Conservation (phyloP, 2,797 vertebrate genomes). For the Rhadinocentrus ornatus region DNA sequence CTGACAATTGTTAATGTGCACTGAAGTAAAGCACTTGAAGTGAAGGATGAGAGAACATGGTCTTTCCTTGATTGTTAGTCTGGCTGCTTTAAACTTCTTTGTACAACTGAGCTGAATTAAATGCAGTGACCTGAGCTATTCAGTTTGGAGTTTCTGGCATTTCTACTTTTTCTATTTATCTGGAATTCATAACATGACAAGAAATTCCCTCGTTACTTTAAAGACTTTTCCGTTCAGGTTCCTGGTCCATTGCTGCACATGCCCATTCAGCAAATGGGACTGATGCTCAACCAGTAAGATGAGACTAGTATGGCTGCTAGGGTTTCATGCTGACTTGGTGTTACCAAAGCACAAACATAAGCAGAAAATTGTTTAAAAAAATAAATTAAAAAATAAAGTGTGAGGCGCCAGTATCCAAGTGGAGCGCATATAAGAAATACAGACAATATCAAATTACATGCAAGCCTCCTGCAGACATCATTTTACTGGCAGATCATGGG, state of each 20-base stretch:
- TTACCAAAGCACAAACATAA: constrained; percentile 68
- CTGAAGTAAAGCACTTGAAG: constrained; percentile 71
- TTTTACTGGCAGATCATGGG: constrained; percentile 48
- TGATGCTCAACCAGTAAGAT: constrained; percentile 51
- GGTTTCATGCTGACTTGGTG: constrained; percentile 36
- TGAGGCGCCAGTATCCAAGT: constrained; percentile 53
- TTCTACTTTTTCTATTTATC: constrained; percentile 8
- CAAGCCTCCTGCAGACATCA: constrained; percentile 48
- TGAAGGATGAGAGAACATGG: constrained; percentile 56
- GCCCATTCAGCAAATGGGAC: constrained; percentile 30
- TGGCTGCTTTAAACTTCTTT: constrained; percentile 8
- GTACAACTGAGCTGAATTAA: background rate
- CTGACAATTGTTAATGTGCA: constrained; percentile 76
- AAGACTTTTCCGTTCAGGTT: constrained; percentile 14
- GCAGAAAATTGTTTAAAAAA: constrained; percentile 70
- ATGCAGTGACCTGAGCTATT: background rate
- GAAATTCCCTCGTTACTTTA: constrained; percentile 11
- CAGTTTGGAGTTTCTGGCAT: background rate
- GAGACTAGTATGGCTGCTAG: constrained; percentile 52
- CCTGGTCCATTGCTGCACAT: constrained; percentile 46
- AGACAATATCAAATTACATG: constrained; percentile 57
- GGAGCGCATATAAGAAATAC: constrained; percentile 55
- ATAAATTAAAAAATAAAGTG: constrained; percentile 35
- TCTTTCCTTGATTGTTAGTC: constrained; percentile 1
- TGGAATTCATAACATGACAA: constrained; percentile 1